Base-by-base conservation (phyloP, 2,888 invertebrate species). In the Drosophila hawaiiensis region DNA sequence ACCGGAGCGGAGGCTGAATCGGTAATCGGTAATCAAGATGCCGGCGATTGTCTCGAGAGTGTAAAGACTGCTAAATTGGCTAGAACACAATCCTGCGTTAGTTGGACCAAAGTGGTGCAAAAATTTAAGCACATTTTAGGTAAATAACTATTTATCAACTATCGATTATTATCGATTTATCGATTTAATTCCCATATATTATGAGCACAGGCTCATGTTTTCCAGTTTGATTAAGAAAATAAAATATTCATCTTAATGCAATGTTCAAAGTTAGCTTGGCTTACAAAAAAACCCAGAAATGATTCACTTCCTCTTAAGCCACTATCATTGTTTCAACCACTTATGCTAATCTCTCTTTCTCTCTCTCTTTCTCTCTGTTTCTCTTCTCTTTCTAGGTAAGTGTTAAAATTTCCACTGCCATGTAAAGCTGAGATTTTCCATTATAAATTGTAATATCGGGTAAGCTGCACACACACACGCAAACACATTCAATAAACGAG, bases 61-160 rank as follows among this genome's bases (percentile, higher is more conserved):
- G 71, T 80, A 54, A 90, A 90, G 87, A 89, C 86, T 84, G 80
- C 74, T 41, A 87, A 86, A 66, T 66, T 78, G 71, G 68, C 83
- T 70, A 75, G 83, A 76, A 89, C 92, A 55, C 90, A 91, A 68
- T 90, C 92, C 73, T 93, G 93, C 83, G 91, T 93, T 74, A 93
- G 92, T 83, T 93, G 93, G 93, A 92, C 91, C 55, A 92, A 92
- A 89, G 91, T 92, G 66, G 78, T 92, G 76, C 91, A 92, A 75
- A 92, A 91, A 68, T 92, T 92, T 72, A 92, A 91, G 80, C 86
- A 89, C 62, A 92, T 92, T 35, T 68, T 91, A 90, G 91, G 91
- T 92, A 92, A 92, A 72, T 68, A 53, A 12, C 25, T 6, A 41
- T 35, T n/a, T 10, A 29, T 73, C 47, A 39, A 28, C 47, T 16